phyloP scores from a whole-genome alignment of 2,888 invertebrate genomes.

The Linnaemya vulpina region DNA sequence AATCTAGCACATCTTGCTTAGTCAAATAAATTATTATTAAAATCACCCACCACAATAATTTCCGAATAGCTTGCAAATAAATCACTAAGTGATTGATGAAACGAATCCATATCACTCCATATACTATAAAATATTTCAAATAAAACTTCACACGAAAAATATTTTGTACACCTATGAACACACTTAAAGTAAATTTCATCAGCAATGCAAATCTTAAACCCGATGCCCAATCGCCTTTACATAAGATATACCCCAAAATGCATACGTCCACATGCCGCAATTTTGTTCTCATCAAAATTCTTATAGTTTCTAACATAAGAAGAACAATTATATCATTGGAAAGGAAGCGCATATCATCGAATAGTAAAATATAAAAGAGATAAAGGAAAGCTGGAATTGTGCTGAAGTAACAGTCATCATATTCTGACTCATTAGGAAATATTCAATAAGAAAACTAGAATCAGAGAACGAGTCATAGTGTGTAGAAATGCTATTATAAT shows the following conservation, averaged over 20 bases:
- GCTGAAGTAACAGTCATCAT: neutral
- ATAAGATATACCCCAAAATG: neutral
- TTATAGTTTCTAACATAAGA: neutral
- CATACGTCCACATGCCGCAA: neutral
- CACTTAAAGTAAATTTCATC: neutral
- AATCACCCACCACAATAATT: neutral
- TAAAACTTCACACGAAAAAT: neutral
- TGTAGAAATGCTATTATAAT: too few relatives aligned
- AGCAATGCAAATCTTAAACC: neutral
- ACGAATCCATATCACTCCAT: neutral
- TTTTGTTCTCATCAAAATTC: neutral
- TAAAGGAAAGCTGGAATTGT: neutral
- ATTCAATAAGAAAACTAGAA: neutral
- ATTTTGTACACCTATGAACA: neutral
- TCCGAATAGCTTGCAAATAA: neutral
- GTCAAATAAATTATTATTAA: too few relatives aligned
- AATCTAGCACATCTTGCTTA: neutral
- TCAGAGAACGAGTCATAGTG: neutral
- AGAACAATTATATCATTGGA: neutral
- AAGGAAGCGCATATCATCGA: constrained; percentile 9
- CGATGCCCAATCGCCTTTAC: neutral
- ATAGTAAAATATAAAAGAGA: neutral
- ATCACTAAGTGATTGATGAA: neutral
- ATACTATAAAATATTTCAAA: neutral
- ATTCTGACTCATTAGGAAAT: neutral